These are phyloP conservation scores for Sylvicola cinctus DNA, from an alignment of 2,888 invertebrate species.

Conservation along the genomic window DNA sequence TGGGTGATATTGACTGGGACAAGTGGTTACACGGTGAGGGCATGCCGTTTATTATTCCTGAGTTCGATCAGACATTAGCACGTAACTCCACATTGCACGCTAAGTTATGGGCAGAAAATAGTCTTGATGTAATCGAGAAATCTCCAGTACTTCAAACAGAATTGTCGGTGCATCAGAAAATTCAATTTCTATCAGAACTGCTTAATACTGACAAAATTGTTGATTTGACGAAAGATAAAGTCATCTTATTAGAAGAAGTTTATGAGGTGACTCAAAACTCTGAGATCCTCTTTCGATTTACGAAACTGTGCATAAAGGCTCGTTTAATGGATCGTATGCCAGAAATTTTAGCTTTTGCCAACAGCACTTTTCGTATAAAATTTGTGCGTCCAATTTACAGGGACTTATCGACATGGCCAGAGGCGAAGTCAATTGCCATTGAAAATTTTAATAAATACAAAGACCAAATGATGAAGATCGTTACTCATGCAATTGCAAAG, in stretches of 20 bases:
- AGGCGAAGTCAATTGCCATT: constrained; percentile 41
- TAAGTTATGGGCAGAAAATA: constrained; percentile 32
- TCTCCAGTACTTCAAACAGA: constrained; percentile 28
- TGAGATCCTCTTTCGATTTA: constrained; percentile 62
- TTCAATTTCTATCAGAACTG: constrained; percentile 47
- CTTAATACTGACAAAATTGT: constrained; percentile 28
- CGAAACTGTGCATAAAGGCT: constrained; percentile 55
- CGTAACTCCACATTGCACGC: constrained; percentile 36
- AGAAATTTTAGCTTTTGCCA: constrained; percentile 54
- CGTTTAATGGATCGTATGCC: constrained; percentile 43
- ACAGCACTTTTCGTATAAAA: constrained; percentile 77
- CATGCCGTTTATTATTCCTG: constrained; percentile 73
- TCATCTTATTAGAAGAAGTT: constrained; percentile 30
- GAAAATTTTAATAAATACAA: constrained; percentile 49
- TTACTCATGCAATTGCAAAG: constrained; percentile 49
- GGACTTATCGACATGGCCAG: constrained; percentile 63
- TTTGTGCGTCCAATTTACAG: constrained; percentile 74
- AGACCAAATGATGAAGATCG: constrained; percentile 66
- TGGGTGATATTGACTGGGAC: constrained; percentile 61
- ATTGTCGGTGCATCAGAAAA: constrained; percentile 41
- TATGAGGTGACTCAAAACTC: constrained; percentile 56
- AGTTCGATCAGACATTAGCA: constrained; percentile 45
- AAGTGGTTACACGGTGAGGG: constrained; percentile 64
- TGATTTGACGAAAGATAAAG: constrained; percentile 32
- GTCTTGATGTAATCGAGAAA: constrained; percentile 25